Conservation (phyloP, 1,140 invertebrate species). For the Hypsibius dujardini region DNA sequence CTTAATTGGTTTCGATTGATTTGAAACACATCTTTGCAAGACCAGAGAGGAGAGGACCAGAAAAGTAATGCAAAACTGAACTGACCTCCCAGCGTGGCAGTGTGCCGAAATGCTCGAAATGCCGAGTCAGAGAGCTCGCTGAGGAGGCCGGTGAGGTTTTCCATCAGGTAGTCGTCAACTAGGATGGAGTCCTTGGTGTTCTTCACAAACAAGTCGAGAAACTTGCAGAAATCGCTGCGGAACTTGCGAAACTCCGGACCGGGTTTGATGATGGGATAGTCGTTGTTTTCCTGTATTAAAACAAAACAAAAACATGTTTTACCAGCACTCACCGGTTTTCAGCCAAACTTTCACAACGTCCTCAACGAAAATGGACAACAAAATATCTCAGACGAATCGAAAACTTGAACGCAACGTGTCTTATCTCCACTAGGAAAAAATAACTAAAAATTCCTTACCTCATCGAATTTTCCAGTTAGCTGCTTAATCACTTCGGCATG, state of each 20-base stretch:
- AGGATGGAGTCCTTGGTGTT: conserved; percentile 98
- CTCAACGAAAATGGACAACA: conserved; percentile 21
- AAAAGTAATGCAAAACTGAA: conserved; percentile 19
- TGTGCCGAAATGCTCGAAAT: conserved; percentile 92
- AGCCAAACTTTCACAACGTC: background rate
- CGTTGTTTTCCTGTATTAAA: conserved; percentile 65
- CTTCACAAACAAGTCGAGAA: conserved; percentile 83
- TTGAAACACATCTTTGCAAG: background rate
- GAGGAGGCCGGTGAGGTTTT: conserved; percentile 88
- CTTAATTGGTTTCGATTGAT: background rate
- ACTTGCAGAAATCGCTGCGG: conserved; percentile 83
- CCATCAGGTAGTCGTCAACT: conserved; percentile 97
- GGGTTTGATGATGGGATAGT: conserved; percentile 93
- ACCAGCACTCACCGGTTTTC: conserved; percentile 5
- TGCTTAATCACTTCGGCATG: conserved; percentile 88
- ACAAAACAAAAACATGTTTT: conserved; percentile 19
- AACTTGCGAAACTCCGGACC: conserved; percentile 97
- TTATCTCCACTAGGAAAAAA: too few relatives aligned
- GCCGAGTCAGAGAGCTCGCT: conserved; percentile 90
- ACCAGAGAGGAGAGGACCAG: background rate
- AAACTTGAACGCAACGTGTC: background rate
- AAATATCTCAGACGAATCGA: background rate
- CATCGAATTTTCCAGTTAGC: conserved; percentile 99
- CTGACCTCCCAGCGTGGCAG: conserved; percentile 78
- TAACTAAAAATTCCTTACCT: conserved; percentile 38